Evolutionary conservation across 2,797 vertebrate genomes (phyloP), one percentile per base, ranked within the genome.

Genomic region (Periophthalmus magnuspinnatus): DNA sequence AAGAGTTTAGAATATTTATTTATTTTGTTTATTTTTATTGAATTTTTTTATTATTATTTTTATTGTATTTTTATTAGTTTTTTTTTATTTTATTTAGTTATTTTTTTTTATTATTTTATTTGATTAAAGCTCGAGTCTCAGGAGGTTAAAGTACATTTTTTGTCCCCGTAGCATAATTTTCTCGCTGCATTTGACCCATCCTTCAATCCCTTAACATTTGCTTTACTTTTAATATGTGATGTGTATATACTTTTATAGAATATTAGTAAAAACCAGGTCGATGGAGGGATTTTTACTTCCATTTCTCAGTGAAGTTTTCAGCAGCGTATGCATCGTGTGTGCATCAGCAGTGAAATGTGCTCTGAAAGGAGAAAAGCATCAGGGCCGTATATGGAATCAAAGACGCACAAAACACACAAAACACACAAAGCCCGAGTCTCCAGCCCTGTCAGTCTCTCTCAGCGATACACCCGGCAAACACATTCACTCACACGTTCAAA

Each of bases 401-500:
- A 84, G 70, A 75, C 77, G 74, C 74, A 64, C 62, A 34, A 56
- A 71, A 71, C 52, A 74, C 74, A 64, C 62, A 34, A 56, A 71
- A 71, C 52, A 72, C 79, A 76, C 60, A 60, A 81, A 77, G 75
- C 68, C 80, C 69, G 78, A 86, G 71, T 78, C 80, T 70, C 58
- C 52, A 19, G 60, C 61, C 72, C 64, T 76, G 64, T 70, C 69
- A 69, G 76, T 68, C 62, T 17, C 36, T 36, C 71, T 80, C 66
- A 52, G 48, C 22, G 4, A 58, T 75, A 67, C 75, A 70, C 52
- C 74, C 55, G 74, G 19, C 61, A 67, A 41, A 62, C 59, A 63
- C 50, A 57, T 56, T 58, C 33, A 75, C 59, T 14, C 63, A n/a
- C 38, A 32, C 21, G 21, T n/a, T 28, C 65, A 58, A 47, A 50